Conservation (phyloP, 2,113 vertebrate species). For the Strix aluco region DNA sequence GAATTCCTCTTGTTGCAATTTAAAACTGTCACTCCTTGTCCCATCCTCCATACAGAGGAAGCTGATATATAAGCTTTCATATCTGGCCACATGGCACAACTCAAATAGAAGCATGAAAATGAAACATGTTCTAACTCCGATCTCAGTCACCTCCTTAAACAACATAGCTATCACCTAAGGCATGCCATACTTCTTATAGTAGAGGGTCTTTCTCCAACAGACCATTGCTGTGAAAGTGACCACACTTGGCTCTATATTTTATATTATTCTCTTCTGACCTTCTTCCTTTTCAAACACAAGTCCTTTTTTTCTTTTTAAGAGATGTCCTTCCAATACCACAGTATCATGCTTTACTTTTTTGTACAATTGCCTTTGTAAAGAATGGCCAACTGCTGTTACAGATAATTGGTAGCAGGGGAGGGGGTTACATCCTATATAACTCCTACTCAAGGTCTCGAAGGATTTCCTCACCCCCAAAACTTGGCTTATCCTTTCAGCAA, state of each 20-base stretch:
- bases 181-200: background rate
- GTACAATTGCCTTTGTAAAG: background rate
- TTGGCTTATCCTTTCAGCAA: background rate
- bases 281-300: background rate
- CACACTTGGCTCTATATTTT: background rate
- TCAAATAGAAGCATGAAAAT: background rate
- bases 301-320: background rate
- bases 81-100: background rate
- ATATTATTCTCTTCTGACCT: background rate
- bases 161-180: background rate
- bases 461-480: background rate
- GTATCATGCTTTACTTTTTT: background rate
- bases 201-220: background rate
- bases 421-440: background rate
- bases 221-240: background rate
- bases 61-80: background rate
- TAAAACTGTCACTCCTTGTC: background rate
- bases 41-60: background rate
- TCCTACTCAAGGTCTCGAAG: background rate
- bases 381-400: background rate
- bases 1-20: background rate
- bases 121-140: background rate
- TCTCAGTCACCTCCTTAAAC: background rate
- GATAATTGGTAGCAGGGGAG: background rate
- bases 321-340: background rate